These are phyloP conservation scores for Formica selysi DNA, from an alignment of 1,140 invertebrate species.

Conservation along the genomic window DNA sequence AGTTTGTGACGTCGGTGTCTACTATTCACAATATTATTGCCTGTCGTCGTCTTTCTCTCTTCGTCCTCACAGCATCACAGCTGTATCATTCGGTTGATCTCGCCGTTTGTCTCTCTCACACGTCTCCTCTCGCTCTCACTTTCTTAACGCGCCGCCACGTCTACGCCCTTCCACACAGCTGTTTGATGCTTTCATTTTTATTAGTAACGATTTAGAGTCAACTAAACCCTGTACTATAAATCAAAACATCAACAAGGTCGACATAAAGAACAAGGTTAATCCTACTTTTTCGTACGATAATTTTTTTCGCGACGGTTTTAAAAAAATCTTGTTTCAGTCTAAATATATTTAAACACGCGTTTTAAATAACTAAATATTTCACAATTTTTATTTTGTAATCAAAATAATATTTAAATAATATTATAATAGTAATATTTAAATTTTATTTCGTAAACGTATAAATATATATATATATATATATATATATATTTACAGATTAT, in stretches of 20 bases:
- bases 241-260: neutral
- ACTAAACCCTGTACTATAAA: neutral
- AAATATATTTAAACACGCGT: neutral
- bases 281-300: neutral
- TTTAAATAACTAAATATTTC: too few relatives aligned
- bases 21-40: slow-evolving; percentile 12
- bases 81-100: slow-evolving; percentile 12
- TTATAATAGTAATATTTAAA: neutral
- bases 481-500: neutral
- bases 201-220: slow-evolving; percentile 21
- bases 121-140: slow-evolving; percentile 55
- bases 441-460: neutral
- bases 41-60: slow-evolving; percentile 8
- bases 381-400: neutral
- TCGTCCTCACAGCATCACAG: neutral
- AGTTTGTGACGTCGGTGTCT: neutral
- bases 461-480: neutral
- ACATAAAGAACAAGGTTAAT: neutral
- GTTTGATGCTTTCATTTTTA: slow-evolving; percentile 57
- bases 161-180: slow-evolving; percentile 12
- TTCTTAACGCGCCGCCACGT: slow-evolving; percentile 28
- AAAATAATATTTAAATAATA: neutral
- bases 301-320: neutral
- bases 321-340: neutral
- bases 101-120: neutral